Base-by-base conservation (phyloP, 2,113 vertebrate genomes). In the Taxidea taxus region DNA sequence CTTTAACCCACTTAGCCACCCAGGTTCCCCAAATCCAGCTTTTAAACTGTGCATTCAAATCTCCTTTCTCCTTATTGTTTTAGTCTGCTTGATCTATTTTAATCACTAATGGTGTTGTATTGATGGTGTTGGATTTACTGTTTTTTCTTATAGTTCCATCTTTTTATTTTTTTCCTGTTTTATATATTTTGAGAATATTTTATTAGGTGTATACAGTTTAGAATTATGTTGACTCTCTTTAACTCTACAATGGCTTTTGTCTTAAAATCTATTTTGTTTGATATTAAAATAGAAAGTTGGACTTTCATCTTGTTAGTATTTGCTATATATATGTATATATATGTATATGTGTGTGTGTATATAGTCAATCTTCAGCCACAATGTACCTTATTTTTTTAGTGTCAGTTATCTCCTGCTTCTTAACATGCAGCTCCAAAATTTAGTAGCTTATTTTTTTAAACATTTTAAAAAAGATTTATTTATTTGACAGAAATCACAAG, bases 91-190 rank as follows among this genome's bases (percentile, higher is more conserved):
- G n/a, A 93, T 68, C 90, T 82, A 56, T 68, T 87, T 92, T 86
- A 88, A 74, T 85, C n/a, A 91, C 27, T 90, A 86, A 89, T n/a
- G 51, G 7, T 39, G 6, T 72, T 62, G 42, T 80, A 15, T 72
- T 74, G 39, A 84, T 68, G 80, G n/a, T 90, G 51, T 54, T 54
- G 16, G 87, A 27, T 94, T 66, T 90, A 58, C 56, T 58, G 37
- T 84, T 94, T 66, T 16, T 91, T 82, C 80, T 77, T 64, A 1
- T 39, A 90, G 44, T 60, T 84, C 4, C 42, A 70, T 81, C 4
- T 27, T 68, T 91, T 95, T 66, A 31, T 39, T 64, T 64, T 91
- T 66, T 96, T 80, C 39, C 27, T 97, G 13, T 31, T 96, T 74
- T 87, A 80, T 21, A 21, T 78, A 49, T 27, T 94, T 89, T 91